phyloP scores from a whole-genome alignment of 92 coral and sea anemone species.

The Parazoanthus darwini region DNA sequence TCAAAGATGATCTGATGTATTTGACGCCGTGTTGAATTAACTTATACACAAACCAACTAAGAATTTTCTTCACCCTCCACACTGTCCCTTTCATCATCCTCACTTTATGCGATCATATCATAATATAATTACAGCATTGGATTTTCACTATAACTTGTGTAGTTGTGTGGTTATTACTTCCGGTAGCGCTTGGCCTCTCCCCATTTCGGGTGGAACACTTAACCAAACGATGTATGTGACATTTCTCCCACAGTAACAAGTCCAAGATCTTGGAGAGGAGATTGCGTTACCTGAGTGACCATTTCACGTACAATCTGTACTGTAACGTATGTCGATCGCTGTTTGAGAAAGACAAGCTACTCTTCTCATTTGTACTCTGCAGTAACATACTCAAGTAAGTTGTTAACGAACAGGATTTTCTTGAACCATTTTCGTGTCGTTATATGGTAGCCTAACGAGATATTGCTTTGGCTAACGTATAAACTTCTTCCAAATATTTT shows the following conservation, averaged over 20 bases:
- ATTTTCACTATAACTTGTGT: too few relatives aligned
- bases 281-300: constrained; percentile 97
- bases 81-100: too few relatives aligned
- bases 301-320: constrained; percentile 97
- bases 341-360: constrained; percentile 98
- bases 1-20: too few relatives aligned
- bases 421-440: not conserved
- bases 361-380: constrained; percentile 93
- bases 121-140: too few relatives aligned
- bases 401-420: not conserved
- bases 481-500: not conserved
- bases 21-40: too few relatives aligned
- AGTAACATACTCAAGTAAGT: constrained; percentile 89
- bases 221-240: not conserved
- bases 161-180: too few relatives aligned
- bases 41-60: too few relatives aligned
- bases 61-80: too few relatives aligned
- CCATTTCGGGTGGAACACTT: not conserved
- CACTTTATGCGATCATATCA: too few relatives aligned
- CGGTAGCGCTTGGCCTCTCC: not conserved
- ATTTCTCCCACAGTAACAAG: constrained; percentile 74
- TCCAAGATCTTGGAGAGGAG: constrained; percentile 98
- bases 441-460: not conserved
- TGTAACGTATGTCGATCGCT: constrained; percentile 99
- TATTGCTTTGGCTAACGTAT: not conserved